Evolutionary conservation across 2,888 invertebrate species (phyloP).

Genomic region (Melikaiella ostensackeni): DNA sequence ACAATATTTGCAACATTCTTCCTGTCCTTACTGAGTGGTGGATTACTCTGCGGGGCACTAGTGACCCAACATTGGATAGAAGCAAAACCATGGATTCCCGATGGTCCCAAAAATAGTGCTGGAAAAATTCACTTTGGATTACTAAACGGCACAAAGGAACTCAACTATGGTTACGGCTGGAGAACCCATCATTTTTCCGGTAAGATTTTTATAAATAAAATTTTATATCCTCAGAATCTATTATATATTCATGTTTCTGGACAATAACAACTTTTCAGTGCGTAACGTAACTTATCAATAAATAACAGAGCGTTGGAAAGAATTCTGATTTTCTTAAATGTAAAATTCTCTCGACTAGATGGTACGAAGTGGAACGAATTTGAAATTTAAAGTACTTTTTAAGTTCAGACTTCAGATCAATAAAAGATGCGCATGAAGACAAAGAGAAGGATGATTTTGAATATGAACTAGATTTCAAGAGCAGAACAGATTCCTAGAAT

Average conservation of each 20-base stretch:
- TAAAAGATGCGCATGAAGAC: neutral
- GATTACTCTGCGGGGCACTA: slow-evolving; percentile 88
- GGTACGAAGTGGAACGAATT: neutral
- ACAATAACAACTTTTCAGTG: neutral
- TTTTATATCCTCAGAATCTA: neutral
- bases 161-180: slow-evolving; percentile 90
- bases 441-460: neutral
- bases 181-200: slow-evolving; percentile 87
- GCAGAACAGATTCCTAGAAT: neutral
- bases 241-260: neutral
- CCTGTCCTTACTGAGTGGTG: slow-evolving; percentile 87
- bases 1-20: slow-evolving; percentile 91
- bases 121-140: slow-evolving; percentile 91
- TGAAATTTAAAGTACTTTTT: neutral
- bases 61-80: slow-evolving; percentile 92
- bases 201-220: slow-evolving; percentile 73
- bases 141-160: slow-evolving; percentile 89
- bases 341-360: neutral
- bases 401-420: neutral
- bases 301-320: neutral
- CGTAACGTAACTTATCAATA: neutral
- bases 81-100: slow-evolving; percentile 84
- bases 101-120: slow-evolving; percentile 83
- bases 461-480: slow-evolving; percentile 10
- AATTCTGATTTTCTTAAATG: neutral